phyloP scores from a whole-genome alignment of 2,888 invertebrate species.

The Agrotis exclamationis region DNA sequence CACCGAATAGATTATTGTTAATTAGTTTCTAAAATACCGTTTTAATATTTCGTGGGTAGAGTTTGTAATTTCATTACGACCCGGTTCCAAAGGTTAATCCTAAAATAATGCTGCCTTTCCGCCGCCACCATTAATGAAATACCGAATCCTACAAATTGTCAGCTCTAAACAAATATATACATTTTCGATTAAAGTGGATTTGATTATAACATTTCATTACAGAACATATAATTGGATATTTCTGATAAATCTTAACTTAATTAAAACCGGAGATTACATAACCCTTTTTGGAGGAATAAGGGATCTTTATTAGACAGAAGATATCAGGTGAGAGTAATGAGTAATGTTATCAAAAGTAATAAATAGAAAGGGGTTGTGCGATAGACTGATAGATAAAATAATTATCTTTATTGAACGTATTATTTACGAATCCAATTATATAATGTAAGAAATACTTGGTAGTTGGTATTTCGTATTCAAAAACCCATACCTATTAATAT shows the following conservation, averaged over 20 bases:
- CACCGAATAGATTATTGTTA: conserved; percentile 45
- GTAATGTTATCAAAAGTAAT: neutral
- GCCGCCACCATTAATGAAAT: neutral
- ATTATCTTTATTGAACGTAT: neutral
- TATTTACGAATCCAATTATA: neutral
- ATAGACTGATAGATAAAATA: neutral
- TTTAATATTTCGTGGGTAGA: conserved; percentile 24
- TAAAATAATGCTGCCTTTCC: neutral
- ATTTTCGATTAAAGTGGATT: conserved; percentile 25
- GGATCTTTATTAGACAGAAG: neutral
- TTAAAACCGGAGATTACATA: conserved; percentile 7
- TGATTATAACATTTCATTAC: neutral
- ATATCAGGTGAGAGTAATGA: neutral
- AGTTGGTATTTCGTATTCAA: neutral
- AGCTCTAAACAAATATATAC: conserved; percentile 9
- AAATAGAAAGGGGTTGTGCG: neutral
- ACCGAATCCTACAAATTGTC: conserved; percentile 4
- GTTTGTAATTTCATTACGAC: conserved; percentile 35
- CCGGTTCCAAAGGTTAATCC: conserved; percentile 3
- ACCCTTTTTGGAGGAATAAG: neutral
- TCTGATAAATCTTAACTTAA: conserved; percentile 25
- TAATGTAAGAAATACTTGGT: neutral
- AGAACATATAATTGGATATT: conserved; percentile 17
- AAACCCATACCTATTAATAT: neutral
- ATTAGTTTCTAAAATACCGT: conserved; percentile 49